Base-by-base conservation (phyloP, 2,113 vertebrate species). In the Ascaphus truei region DNA sequence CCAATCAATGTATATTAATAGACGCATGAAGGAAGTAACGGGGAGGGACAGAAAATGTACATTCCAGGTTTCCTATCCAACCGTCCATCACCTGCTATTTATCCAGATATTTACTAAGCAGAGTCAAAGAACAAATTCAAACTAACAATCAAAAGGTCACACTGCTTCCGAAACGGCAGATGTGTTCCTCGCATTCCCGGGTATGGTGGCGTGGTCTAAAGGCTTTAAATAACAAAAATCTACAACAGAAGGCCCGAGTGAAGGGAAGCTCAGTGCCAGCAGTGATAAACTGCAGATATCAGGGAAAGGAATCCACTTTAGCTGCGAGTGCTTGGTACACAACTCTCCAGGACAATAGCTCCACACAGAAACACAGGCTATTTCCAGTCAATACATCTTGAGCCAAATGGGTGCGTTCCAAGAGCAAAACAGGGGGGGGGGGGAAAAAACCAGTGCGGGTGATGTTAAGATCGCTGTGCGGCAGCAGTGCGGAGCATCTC, bases 261-360 rank as follows among this genome's bases (percentile, higher is more conserved):
- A 0, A 12, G 3, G 7, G 4, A 26, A 4, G 1, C 2, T 0
- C 12, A 45, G 1, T 8, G 50, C 6, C 4, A 61, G 55, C 1
- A 0, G 0, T 1, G 36, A 41, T 3, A 16, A 18, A 13, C 4
- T 4, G 34, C 47, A 7, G 0, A 59, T 0, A 0, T 0, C 0
- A 3, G 31, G 31, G 58, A n/a, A 29, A 62, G 59, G 63, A 59
- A 50, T 8, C n/a, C 0, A 0, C 1, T 0, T 18, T 64, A 47
- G 71, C 12, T 50, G 4, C 0, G 7, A 31, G 7, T 0, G 0
- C 0, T 48, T 1, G 0, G 12, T 0, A 0, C 34, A 0, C 26
- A 33, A 71, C 47, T 29, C 0, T 22, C 9, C 0, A 7, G 47
- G 76, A 81, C 76, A 72, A 67, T 0, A 18, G 48, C 36, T 34